Evolutionary conservation across 2,113 vertebrate genomes (phyloP), one percentile per base, ranked within the genome.

Genomic region (Himantopus leucocephalus): DNA sequence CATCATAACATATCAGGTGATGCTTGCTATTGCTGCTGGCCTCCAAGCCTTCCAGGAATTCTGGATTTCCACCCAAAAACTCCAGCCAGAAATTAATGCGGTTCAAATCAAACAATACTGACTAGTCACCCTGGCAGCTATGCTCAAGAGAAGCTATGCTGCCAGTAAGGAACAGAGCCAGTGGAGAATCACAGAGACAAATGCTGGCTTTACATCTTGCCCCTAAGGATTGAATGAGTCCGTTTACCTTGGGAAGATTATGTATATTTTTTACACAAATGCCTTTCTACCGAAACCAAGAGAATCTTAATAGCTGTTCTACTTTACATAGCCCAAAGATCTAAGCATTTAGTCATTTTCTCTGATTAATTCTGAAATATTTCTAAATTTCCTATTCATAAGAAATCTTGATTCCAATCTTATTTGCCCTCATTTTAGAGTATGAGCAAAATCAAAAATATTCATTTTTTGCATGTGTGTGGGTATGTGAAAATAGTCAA

Each of bases 11-110:
- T 52, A 79, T 94, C 70, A 93, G 73, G 80, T 81, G 91, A 91
- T 86, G 34, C 27, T 84, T 81, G 39, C 72, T 87, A 22, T 81
- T 91, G 60, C 48, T 94, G 66, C 45, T 79, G 43, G 83, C 35
- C 34, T 96, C 56, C 83, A 94, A 81, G 52, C 48, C 91, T 95
- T 96, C 91, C 79, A 96, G 88, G 92, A 96, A 95, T 96, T 92
- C 60, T 96, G 76, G 76, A 93, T 92, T 92, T 94, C 64, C 35
- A 93, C 60, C 47, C 68, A 86, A 77, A 96, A 87, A 56, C 55
- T 95, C 60, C 53, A 89, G 91, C 88, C 94, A 96, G 83, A 94
- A 93, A 86, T 87, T 86, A 91, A 94, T 22, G 9, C 3, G 0
- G 27, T 58, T 96, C 52, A 89, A 96, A 84, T 80, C 56, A 93